These are phyloP conservation scores for Echinops telfairi DNA, from an alignment of 2,113 vertebrate genomes.

Conservation along the genomic window DNA sequence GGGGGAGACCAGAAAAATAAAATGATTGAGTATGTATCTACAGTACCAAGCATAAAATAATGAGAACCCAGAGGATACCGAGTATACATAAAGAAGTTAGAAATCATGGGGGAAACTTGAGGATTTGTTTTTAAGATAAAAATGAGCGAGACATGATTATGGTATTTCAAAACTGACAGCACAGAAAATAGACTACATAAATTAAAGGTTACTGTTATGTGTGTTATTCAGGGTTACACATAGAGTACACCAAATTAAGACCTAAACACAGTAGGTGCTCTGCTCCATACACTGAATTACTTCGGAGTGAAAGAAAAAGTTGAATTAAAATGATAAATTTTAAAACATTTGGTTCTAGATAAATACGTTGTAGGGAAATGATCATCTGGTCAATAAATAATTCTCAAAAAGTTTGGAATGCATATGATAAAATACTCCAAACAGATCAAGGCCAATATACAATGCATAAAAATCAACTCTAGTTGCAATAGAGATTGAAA, in stretches of 20 bases:
- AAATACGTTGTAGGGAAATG: neutral
- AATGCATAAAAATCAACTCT: too few species aligned
- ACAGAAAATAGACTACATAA: neutral
- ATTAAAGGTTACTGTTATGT: neutral
- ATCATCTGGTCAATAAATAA: neutral
- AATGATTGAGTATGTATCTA: neutral
- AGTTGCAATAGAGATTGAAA: too few species aligned
- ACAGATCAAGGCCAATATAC: too few species aligned
- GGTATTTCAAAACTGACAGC: neutral
- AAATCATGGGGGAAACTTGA: neutral
- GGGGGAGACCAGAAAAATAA: too few species aligned
- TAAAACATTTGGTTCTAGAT: neutral
- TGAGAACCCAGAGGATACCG: neutral
- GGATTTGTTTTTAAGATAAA: neutral
- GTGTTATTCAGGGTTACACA: neutral
- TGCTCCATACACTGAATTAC: neutral
- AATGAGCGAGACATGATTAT: neutral
- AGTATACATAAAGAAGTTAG: too few species aligned
- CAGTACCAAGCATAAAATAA: neutral
- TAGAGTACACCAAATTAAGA: neutral
- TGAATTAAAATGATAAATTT: neutral
- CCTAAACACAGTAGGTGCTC: neutral
- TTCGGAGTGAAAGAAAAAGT: neutral
- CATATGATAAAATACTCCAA: neutral
- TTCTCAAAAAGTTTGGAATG: neutral